Base-by-base conservation (phyloP, 2,113 vertebrate genomes). In the Alligator sinensis region DNA sequence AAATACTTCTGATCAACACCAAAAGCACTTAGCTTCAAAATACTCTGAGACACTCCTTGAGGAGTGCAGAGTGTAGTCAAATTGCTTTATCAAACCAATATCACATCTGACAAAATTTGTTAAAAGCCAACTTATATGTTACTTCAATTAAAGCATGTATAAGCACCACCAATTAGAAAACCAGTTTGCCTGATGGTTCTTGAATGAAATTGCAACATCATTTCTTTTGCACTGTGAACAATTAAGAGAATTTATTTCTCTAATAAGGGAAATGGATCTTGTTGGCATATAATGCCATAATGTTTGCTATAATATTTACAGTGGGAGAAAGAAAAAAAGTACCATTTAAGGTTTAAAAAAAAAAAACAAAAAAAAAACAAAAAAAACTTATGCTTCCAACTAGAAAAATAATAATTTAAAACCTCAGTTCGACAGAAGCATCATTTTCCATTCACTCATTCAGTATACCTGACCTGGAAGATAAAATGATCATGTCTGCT, bases 401-500 rank as follows among this genome's bases (percentile, higher is more conserved):
- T 59, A 11, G n/a, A 11, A n/a, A 59, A 79, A 79, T 9, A 47
- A 25, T 54, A 95, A 94, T 78, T 82, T 70, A 58, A 27, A 93
- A 78, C 94, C 96, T 97, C 96, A 97, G 94, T 96, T 98, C 92
- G 97, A 88, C 96, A 97, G 93, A 97, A 87, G 86, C 61, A 89
- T 91, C 76, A 72, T 47, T 91, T 79, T 96, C 91, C 90, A 96
- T 47, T 47, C 77, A 93, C 60, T 97, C 93, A 92, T 92, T 96
- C 92, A 94, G 86, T 77, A 94, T 98, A 97, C 98, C 99, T 99
- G 97, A 99, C 99, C 99, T 99, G 98, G 99, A 99, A 90, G 99
- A 99, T 94, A 99, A 90, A 97, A 99, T 99, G 98, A 99, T 98
- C 98, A 99, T 98, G 97, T 99, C 99, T 98, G 99, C 99, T 87